These are phyloP conservation scores for Gadus chalcogrammus DNA, from an alignment of 2,113 vertebrate genomes.

Conservation along the genomic window DNA sequence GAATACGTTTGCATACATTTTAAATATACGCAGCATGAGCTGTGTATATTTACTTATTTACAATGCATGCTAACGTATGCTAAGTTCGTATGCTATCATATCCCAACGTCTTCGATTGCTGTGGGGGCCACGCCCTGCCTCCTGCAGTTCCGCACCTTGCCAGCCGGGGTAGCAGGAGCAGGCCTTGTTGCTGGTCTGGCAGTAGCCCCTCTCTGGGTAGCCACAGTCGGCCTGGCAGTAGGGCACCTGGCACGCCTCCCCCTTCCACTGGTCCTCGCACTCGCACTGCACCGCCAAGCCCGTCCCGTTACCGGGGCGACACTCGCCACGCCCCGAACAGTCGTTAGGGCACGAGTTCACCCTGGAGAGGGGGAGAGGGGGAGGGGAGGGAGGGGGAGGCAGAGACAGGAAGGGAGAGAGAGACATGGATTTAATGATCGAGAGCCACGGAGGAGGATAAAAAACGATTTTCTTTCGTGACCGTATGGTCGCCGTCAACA, in stretches of 20 bases:
- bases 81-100: too few species aligned
- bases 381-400: neutral
- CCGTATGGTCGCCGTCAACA: too few species aligned
- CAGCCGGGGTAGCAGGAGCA: constrained; percentile 81
- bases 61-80: too few species aligned
- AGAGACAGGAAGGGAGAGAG: neutral
- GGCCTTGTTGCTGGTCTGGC: constrained; percentile 61
- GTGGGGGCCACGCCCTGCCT: too few species aligned
- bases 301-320: constrained; percentile 63
- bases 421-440: neutral
- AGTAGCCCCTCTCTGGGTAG: constrained; percentile 75
- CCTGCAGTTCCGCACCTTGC: constrained; percentile 80
- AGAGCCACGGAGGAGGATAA: constrained; percentile 2
- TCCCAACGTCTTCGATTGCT: too few species aligned
- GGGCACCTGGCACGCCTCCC: constrained; percentile 87
- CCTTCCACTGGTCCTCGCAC: constrained; percentile 85
- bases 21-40: too few species aligned
- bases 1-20: too few species aligned
- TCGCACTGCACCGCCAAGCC: constrained; percentile 73
- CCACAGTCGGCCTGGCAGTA: constrained; percentile 81
- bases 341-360: constrained; percentile 90
- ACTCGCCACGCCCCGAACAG: constrained; percentile 88
- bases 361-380: constrained; percentile 53
- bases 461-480: neutral
- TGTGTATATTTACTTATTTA: too few species aligned